Evolutionary conservation across 2,113 vertebrate genomes (phyloP).

Genomic region (Manacus vitellinus): DNA sequence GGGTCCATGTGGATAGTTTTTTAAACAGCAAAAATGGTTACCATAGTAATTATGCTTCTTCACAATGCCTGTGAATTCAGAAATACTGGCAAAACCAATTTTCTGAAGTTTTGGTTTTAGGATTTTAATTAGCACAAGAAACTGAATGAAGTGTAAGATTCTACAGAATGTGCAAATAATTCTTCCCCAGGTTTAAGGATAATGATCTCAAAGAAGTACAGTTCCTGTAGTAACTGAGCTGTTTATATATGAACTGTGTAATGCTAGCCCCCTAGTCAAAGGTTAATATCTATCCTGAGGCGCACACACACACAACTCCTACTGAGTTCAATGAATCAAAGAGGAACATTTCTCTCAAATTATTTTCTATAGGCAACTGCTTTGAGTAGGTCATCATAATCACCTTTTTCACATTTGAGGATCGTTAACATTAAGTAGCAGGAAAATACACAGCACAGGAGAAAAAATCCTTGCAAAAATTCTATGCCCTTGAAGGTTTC

Average conservation of each 20-base stretch:
- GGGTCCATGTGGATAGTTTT: neutral
- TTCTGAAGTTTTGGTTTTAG: neutral
- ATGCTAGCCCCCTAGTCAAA: neutral
- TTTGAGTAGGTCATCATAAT: conserved; percentile 21
- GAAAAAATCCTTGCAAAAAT: neutral
- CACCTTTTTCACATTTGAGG: conserved; percentile 21
- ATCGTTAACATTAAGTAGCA: conserved; percentile 9
- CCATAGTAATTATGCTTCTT: neutral
- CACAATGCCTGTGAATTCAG: neutral
- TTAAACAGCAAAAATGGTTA: neutral
- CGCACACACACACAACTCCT: neutral
- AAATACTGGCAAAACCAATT: neutral
- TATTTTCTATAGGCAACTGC: neutral
- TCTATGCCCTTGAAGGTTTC: neutral
- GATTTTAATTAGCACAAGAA: neutral
- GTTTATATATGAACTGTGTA: neutral
- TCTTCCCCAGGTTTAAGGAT: neutral
- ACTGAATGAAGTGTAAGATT: neutral
- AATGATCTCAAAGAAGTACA: neutral
- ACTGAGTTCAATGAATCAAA: conserved; percentile 15
- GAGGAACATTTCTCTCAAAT: neutral
- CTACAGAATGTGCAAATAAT: neutral
- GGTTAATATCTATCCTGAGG: conserved; percentile 27
- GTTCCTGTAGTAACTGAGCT: conserved; percentile 12
- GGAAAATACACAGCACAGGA: neutral